These are phyloP conservation scores for Drosophila asahinai DNA, from an alignment of 1,140 invertebrate species.

Conservation along the genomic window DNA sequence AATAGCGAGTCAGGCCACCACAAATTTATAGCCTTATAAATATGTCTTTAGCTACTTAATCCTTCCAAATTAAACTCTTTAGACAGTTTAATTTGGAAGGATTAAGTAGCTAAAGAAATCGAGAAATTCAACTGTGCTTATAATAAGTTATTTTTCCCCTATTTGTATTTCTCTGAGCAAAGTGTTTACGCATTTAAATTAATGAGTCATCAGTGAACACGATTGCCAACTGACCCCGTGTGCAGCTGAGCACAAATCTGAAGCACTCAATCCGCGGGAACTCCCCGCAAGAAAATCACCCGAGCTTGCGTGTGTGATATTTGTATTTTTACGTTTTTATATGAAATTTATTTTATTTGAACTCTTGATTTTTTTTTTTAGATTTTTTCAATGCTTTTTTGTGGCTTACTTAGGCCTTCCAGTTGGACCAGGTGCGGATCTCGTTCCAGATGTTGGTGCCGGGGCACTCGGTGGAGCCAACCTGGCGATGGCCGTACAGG, in stretches of 20 bases:
- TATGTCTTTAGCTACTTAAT: too few species aligned
- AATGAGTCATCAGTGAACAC: background rate
- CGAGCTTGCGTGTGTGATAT: slow-evolving; percentile 27
- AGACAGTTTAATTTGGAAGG: too few species aligned
- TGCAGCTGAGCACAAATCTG: background rate
- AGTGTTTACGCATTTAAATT: slow-evolving; percentile 1
- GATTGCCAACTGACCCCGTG: background rate
- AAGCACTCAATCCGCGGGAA: background rate
- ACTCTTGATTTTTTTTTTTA: slow-evolving; percentile 24
- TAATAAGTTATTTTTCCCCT: background rate
- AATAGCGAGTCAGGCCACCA: too few species aligned
- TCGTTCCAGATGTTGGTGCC: slow-evolving; percentile 89
- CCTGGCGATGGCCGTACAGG: slow-evolving; percentile 90
- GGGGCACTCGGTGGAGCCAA: slow-evolving; percentile 89
- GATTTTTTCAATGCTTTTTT: slow-evolving; percentile 5
- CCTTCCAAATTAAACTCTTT: too few species aligned
- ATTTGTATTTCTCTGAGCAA: too few species aligned
- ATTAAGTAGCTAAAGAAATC: too few species aligned
- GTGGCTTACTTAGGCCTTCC: slow-evolving; percentile 65
- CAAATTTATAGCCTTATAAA: too few species aligned
- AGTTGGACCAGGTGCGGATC: slow-evolving; percentile 89
- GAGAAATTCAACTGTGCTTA: background rate
- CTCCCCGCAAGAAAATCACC: slow-evolving; percentile 32
- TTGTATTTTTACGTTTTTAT: slow-evolving; percentile 51
- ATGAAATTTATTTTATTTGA: slow-evolving; percentile 26